Percentiles rank a stretch among this genome's conserved stretches.
phyloP scores from a whole-genome alignment of 2,797 vertebrate species.

The Smutsia temminckii region DNA sequence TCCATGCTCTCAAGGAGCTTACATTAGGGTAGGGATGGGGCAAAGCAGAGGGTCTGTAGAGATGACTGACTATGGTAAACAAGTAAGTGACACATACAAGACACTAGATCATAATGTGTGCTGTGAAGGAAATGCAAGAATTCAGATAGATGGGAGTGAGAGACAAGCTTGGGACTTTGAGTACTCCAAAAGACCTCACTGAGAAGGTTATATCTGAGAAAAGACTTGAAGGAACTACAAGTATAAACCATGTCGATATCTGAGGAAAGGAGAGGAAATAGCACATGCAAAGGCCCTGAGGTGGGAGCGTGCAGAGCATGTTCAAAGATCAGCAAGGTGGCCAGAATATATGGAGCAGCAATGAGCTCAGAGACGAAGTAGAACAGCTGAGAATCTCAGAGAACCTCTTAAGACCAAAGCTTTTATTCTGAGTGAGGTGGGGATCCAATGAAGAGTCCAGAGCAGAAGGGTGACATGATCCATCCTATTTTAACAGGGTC shows the following conservation, averaged over 20 bases:
- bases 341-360: background rate
- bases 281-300: background rate
- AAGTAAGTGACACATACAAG: background rate
- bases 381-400: background rate
- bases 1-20: background rate
- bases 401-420: background rate
- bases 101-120: background rate
- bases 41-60: background rate
- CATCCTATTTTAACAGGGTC: background rate
- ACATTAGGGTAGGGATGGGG: background rate
- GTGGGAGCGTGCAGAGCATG: too few relatives aligned
- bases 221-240: background rate
- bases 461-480: background rate
- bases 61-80: background rate
- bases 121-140: background rate
- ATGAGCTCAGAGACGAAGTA: background rate
- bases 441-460: background rate
- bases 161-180: background rate
- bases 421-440: background rate
- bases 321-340: background rate
- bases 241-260: background rate
- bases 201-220: background rate
- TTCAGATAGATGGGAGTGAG: background rate
- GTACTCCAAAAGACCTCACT: background rate
- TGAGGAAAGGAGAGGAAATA: background rate